Evolutionary conservation across 2,113 vertebrate species (phyloP), one percentile per base, ranked within the genome.

Genomic region (Dicerorhinus sumatrensis): DNA sequence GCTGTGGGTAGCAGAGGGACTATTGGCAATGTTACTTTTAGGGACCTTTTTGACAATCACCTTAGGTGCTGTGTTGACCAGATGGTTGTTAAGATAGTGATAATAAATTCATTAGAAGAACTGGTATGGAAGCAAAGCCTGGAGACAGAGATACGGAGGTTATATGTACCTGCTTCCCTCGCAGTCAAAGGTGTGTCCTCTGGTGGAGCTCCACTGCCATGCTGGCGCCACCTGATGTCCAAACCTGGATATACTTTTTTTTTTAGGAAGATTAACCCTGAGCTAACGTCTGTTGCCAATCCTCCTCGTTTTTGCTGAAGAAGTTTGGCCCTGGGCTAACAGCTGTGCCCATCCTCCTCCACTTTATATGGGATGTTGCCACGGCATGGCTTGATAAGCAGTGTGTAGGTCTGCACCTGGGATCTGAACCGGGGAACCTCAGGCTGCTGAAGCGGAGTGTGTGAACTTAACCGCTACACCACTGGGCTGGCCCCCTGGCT

Each of bases 181-280:
- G 46, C 14, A 1, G 0, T 84, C 63, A 42, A 33, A 62, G 39
- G 4, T 18, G 6, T 21, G 9, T 77, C 23, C 20, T 20, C 12
- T 21, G 4, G 12, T n/a, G 36, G 36, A 8, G 48, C 13, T 14
- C 3, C 42, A 10, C 16, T 2, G 0, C 48, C 18, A 2, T 3
- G n/a, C 76, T n/a, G 16, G n/a, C 1, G 2, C 23, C 39, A 42
- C 39, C 27, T 48, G n/a, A 46, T n/a, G 65, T 16, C 25, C 39
- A 60, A 25, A 12, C 54, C n/a, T 56, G 87, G 39, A n/a, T 36
- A 42, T 48, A 39, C 42, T 67, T 83, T 62, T 42, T 42, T 42
- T 42, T 42, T 42, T 42, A 42, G 5, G 42, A 42, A 42, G 42
- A 42, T 42, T 42, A 42, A 5, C 42, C 42, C 42, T 42, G 42